Evolutionary conservation across 2,113 vertebrate genomes (phyloP), one percentile per base, ranked within the genome.

Genomic region (Pleuronectes platessa): DNA sequence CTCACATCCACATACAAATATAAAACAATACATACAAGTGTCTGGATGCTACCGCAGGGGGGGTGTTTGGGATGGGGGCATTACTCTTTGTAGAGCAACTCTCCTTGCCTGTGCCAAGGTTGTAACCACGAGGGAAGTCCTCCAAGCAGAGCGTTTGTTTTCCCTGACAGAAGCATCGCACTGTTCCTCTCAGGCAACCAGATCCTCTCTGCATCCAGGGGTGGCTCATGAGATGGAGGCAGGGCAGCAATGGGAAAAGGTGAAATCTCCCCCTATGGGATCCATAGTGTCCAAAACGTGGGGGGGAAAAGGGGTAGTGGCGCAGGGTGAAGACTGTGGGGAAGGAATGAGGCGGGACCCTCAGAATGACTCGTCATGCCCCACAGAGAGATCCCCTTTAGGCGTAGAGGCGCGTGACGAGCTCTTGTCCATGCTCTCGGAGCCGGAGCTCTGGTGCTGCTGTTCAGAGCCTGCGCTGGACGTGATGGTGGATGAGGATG

Each of bases 21-120:
- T 96, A 98, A 99, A 98, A 98, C 96, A 97, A 98, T 97, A 98
- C 96, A 95, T 96, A 99, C 96, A 97, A 96, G 95, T 96, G 96
- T 96, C 95, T 96, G 94, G 96, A 96, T 95, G 95, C 92, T 95
- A 95, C 96, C 94, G 95, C 93, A 40, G 76, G 75, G 76, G 75
- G 79, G 71, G 55, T 21, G 17, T 60, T 17, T 49, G 55, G 40
- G 92, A 93, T 93, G 40, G 92, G 94, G 93, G 91, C 72, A 89
- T 94, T 94, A 94, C 93, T 95, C 94, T 93, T 93, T 83, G 81
- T 85, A 93, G 92, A 93, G 94, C 95, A 90, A 89, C 92, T 93
- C 94, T 94, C 95, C 94, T 73, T 2, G 37, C 71, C 84, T 78
- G 74, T 70, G 70, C 72, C 62, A 31, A 35, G n/a, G 58, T 69